Conservation (phyloP, 35 echinoderm and acorn worm species). For the Apostichopus parvimensis region DNA sequence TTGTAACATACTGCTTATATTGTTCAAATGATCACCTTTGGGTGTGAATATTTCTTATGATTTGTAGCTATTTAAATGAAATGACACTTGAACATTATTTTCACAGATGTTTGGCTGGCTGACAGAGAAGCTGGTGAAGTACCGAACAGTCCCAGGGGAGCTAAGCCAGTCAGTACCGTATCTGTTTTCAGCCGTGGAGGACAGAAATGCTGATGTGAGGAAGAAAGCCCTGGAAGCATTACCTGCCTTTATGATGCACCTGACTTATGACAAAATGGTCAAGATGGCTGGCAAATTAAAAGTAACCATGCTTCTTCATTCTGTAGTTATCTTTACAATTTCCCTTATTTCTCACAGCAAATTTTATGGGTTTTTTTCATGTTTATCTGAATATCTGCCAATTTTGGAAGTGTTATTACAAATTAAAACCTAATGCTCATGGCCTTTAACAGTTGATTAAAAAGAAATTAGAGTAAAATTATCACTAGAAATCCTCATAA, state of each 20-base stretch:
- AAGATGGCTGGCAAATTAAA: slow-evolving; percentile 97
- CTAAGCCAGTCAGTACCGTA: slow-evolving; percentile 66
- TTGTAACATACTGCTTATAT: too few relatives aligned
- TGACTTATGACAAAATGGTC: slow-evolving; percentile 89
- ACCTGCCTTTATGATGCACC: slow-evolving; percentile 96
- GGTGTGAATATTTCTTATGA: too few relatives aligned
- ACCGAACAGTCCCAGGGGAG: slow-evolving; percentile 77
- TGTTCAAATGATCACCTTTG: too few relatives aligned
- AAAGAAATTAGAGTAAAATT: too few relatives aligned
- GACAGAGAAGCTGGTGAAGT: slow-evolving; percentile 78
- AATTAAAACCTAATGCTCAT: too few relatives aligned
- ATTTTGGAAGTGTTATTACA: too few relatives aligned
- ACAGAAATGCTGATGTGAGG: slow-evolving; percentile 91
- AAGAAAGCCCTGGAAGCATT: slow-evolving; percentile 89
- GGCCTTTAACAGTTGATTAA: too few relatives aligned
- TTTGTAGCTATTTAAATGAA: too few relatives aligned
- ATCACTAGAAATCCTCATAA: too few relatives aligned
- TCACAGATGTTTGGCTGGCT: slow-evolving; percentile 90
- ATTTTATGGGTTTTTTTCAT: too few relatives aligned
- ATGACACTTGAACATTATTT: neutral
- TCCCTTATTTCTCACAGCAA: too few relatives aligned
- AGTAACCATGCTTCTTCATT: slow-evolving; percentile 23
- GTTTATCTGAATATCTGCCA: too few relatives aligned
- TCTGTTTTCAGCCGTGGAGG: slow-evolving; percentile 83
- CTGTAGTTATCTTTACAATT: neutral